Conservation (phyloP, 2,797 vertebrate genomes). For the Cygnus olor region DNA sequence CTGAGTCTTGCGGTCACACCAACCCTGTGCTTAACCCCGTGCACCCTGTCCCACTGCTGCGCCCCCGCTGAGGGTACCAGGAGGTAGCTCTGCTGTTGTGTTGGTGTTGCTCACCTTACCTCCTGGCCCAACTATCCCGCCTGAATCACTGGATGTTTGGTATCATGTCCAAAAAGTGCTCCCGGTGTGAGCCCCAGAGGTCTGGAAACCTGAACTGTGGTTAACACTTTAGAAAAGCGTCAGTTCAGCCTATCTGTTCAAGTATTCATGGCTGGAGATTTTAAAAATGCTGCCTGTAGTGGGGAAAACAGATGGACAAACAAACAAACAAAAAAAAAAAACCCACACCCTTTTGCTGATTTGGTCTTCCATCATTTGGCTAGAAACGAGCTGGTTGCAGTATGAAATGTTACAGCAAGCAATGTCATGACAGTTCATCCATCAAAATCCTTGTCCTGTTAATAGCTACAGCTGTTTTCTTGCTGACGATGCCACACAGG, state of each 20-base stretch:
- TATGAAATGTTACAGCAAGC: neutral
- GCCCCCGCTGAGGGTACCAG: neutral
- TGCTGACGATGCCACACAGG: neutral
- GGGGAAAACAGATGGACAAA: neutral
- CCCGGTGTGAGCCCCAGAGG: neutral
- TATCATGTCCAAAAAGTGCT: neutral
- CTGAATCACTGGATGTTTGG: neutral
- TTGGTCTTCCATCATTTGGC: neutral
- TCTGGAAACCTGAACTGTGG: neutral
- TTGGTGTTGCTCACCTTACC: neutral
- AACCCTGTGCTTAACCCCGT: neutral
- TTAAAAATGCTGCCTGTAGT: neutral
- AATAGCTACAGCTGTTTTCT: neutral
- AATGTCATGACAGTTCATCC: neutral
- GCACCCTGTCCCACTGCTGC: accelerated
- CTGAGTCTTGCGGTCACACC: neutral
- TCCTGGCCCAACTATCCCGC: neutral
- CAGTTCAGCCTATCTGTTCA: neutral
- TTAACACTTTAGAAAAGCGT: neutral
- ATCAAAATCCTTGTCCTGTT: conserved; percentile 4
- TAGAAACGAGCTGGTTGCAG: neutral
- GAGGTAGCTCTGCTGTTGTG: neutral
- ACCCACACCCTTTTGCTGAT: neutral
- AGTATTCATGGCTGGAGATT: neutral
- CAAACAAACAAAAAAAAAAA: neutral